A percentile compares a stretch with the other conserved stretches of the same genome.
These are phyloP conservation scores for Drosophila phalerata DNA, from an alignment of 2,888 invertebrate species.

Conservation along the genomic window DNA sequence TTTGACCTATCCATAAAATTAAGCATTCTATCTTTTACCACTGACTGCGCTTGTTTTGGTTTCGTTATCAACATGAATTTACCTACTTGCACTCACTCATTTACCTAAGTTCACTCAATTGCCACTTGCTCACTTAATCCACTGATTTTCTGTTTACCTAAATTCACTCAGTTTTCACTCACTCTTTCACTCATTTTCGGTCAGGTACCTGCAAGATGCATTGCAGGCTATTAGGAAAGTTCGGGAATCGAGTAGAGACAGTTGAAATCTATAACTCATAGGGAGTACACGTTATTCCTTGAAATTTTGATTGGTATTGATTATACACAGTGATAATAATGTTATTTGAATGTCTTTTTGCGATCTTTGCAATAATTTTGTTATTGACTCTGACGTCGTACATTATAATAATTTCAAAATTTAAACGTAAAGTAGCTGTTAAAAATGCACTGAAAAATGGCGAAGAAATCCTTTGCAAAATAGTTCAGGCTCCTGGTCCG, in stretches of 20 bases:
- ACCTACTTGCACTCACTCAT: neutral
- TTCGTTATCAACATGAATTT: neutral
- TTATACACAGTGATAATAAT: neutral
- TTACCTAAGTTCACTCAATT: neutral
- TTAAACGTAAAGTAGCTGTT: slow-evolving; percentile 41
- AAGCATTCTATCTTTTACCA: neutral
- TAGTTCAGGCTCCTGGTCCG: slow-evolving; percentile 88
- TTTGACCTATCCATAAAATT: neutral
- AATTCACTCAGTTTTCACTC: neutral
- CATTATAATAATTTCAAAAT: slow-evolving; percentile 31
- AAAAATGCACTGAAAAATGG: slow-evolving; percentile 6
- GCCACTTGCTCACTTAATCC: too few species aligned
- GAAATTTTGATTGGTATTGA: neutral
- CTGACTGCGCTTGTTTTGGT: neutral
- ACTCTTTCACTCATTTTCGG: neutral
- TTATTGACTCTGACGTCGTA: slow-evolving; percentile 22
- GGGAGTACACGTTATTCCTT: neutral
- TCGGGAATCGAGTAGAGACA: neutral
- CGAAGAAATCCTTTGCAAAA: slow-evolving; percentile 16
- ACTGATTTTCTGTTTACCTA: too few species aligned
- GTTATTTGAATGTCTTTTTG: slow-evolving; percentile 3
- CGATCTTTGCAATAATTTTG: slow-evolving; percentile 11
- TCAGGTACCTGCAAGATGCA: neutral
- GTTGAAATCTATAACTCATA: slow-evolving; percentile 1
- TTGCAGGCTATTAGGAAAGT: neutral